A percentile compares a stretch with the other conserved stretches of the same genome.
Evolutionary conservation across 92 coral and sea anemone species (phyloP).

Genomic region (Palythoa heliodiscus): DNA sequence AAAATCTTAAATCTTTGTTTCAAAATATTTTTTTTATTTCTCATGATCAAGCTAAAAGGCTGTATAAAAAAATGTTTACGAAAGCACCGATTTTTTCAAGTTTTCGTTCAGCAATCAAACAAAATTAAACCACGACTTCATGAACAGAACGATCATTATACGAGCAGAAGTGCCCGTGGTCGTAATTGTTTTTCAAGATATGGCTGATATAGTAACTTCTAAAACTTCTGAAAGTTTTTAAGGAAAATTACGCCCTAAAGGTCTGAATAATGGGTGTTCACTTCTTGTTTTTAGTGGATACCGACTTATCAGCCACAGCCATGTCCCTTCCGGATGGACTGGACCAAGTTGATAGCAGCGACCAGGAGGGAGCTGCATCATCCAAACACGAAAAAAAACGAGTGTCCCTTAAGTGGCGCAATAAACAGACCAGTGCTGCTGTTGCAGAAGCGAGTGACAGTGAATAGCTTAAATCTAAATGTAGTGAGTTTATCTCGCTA

Average conservation of each 20-base stretch:
- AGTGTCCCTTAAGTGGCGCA: conserved; percentile 77
- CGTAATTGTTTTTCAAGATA: too few species aligned
- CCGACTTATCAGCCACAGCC: conserved; percentile 63
- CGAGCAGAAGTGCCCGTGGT: too few species aligned
- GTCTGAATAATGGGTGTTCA: neutral
- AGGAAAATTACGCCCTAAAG: neutral
- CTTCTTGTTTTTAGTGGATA: conserved; percentile 43
- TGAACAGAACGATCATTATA: too few species aligned
- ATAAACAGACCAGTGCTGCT: conserved; percentile 51
- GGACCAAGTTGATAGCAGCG: conserved; percentile 62
- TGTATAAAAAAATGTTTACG: too few species aligned
- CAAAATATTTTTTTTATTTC: too few species aligned
- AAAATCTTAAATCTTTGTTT: too few species aligned
- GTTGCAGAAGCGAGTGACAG: conserved; percentile 45
- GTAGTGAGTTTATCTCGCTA: neutral
- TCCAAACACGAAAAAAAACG: conserved; percentile 69
- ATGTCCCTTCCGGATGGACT: conserved; percentile 94
- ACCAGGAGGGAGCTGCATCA: conserved; percentile 45
- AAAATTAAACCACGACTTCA: too few species aligned
- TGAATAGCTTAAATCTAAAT: neutral
- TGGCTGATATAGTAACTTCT: too few species aligned
- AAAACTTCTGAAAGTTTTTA: too few species aligned
- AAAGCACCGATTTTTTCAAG: too few species aligned
- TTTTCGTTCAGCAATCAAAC: too few species aligned
- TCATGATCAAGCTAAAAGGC: too few species aligned